These are phyloP conservation scores for Tinamus major DNA, from an alignment of 2,797 vertebrate species.

Conservation along the genomic window DNA sequence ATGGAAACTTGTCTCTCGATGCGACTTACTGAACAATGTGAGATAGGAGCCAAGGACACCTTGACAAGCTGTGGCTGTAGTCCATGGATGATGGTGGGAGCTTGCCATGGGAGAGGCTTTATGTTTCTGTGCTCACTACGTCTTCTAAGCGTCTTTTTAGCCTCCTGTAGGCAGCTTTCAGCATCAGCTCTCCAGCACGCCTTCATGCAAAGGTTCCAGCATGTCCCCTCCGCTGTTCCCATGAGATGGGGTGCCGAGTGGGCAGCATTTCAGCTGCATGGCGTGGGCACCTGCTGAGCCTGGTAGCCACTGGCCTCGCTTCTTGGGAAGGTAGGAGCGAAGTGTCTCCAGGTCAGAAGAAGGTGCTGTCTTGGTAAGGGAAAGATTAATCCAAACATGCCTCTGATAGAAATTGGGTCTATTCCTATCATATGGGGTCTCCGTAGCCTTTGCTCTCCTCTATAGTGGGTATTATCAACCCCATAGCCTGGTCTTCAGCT, in stretches of 20 bases:
- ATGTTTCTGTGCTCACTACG: not conserved
- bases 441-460: not conserved
- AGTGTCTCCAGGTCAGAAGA: not conserved
- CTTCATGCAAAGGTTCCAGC: not conserved
- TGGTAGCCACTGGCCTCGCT: not conserved
- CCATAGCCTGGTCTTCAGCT: not conserved
- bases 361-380: not conserved
- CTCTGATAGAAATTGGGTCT: not conserved
- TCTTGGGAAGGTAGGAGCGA: not conserved
- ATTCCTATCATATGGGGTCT: not conserved
- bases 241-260: not conserved
- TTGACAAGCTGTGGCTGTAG: not conserved
- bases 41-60: not conserved
- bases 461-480: not conserved
- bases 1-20: not conserved
- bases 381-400: not conserved
- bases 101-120: not conserved
- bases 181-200: not conserved
- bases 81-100: not conserved
- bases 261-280: rapidly evolving
- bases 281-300: not conserved
- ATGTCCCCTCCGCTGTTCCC: not conserved
- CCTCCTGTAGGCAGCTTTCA: not conserved
- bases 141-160: not conserved
- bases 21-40: not conserved